phyloP scores from a whole-genome alignment of 1,140 invertebrate species.

The Oedothorax gibbosus region DNA sequence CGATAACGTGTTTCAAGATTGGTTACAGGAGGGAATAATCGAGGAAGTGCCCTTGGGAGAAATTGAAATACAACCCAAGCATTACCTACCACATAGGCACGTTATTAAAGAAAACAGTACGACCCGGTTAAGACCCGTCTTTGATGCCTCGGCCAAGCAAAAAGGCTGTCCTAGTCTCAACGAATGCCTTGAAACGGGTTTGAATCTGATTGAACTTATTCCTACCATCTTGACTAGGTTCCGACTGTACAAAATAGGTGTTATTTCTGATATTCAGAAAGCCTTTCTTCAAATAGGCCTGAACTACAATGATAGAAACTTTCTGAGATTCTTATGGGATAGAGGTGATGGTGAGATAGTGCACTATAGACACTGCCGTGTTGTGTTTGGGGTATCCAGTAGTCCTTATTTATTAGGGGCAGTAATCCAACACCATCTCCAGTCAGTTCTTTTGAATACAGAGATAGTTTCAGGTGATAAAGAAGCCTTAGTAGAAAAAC shows the following conservation, averaged over 20 bases:
- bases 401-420: constrained; percentile 1
- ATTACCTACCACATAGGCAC: not conserved
- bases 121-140: constrained; percentile 11
- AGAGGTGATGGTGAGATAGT: not conserved
- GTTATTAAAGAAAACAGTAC: constrained; percentile 8
- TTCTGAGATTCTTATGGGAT: constrained; percentile 16
- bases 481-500: not conserved
- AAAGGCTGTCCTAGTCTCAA: not conserved
- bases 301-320: constrained; percentile 1
- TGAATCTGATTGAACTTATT: not conserved
- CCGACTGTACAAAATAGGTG: not conserved
- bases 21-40: not conserved
- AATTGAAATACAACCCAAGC: not conserved
- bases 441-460: not conserved
- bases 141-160: constrained; percentile 13
- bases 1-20: not conserved
- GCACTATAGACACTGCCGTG: not conserved
- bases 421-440: not conserved
- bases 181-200: constrained; percentile 1
- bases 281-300: constrained; percentile 15
- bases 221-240: not conserved
- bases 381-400: constrained; percentile 6
- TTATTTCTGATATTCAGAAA: not conserved
- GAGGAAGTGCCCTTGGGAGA: not conserved
- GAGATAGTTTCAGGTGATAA: not conserved